phyloP scores from a whole-genome alignment of 2,888 invertebrate species.

The Acleris laterana region DNA sequence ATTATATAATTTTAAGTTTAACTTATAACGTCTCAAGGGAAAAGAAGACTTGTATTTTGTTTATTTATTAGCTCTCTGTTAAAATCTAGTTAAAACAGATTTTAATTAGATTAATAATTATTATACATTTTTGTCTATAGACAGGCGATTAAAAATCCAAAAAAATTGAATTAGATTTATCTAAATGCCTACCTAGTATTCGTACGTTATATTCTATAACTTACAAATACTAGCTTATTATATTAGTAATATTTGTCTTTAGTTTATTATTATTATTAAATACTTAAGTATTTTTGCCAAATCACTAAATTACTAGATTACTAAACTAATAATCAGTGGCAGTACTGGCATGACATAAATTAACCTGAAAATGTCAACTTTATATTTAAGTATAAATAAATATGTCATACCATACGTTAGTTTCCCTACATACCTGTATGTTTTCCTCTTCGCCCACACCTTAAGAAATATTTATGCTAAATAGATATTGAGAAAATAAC shows the following conservation, averaged over 20 bases:
- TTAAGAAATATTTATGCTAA: too few relatives aligned
- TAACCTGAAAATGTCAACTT: slow-evolving; percentile 7
- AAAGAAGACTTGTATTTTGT: too few relatives aligned
- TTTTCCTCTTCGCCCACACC: not conserved
- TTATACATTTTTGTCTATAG: slow-evolving; percentile 9
- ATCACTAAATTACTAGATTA: slow-evolving; percentile 8
- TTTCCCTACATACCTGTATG: not conserved
- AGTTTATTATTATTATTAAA: slow-evolving; percentile 1
- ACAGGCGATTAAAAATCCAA: slow-evolving; percentile 19
- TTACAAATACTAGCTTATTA: not conserved
- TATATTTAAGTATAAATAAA: slow-evolving; percentile 18
- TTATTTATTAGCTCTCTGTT: too few relatives aligned
- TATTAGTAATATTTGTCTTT: slow-evolving; percentile 1
- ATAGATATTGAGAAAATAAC: too few relatives aligned
- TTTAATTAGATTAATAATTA: not conserved
- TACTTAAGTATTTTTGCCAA: slow-evolving; percentile 18
- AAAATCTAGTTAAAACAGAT: not conserved
- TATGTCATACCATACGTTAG: slow-evolving; percentile 11
- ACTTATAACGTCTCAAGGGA: too few relatives aligned
- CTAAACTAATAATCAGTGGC: not conserved
- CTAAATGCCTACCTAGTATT: not conserved
- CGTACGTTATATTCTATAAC: not conserved
- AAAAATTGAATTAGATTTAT: not conserved
- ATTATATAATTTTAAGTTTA: too few relatives aligned
- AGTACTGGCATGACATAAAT: not conserved